phyloP scores from a whole-genome alignment of 2,113 vertebrate species.

The Anser cygnoides region DNA sequence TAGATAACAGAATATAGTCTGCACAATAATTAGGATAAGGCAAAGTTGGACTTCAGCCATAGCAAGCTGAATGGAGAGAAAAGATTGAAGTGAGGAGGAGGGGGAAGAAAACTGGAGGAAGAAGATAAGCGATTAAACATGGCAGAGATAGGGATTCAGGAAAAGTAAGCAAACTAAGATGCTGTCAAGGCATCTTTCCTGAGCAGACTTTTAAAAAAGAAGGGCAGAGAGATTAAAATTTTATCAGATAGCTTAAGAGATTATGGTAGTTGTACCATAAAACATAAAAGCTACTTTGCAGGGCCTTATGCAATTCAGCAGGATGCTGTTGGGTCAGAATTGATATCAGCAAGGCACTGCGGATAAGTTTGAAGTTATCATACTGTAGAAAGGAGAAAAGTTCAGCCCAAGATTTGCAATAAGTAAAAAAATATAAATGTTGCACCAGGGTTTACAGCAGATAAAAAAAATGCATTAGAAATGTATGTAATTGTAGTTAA shows the following conservation, averaged over 20 bases:
- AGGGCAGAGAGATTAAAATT: constrained; percentile 59
- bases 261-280: constrained; percentile 54
- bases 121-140: constrained; percentile 44
- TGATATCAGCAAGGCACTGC: constrained; percentile 18
- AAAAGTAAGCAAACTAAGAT: constrained; percentile 43
- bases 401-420: constrained; percentile 24
- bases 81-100: neutral
- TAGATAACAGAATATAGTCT: neutral
- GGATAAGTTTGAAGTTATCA: constrained; percentile 32
- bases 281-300: constrained; percentile 54
- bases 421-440: constrained; percentile 7
- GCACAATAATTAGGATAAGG: constrained; percentile 31
- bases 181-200: constrained; percentile 43
- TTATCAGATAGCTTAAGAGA: constrained; percentile 50
- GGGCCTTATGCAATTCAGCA: constrained; percentile 23
- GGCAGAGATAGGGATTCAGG: constrained; percentile 22
- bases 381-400: neutral
- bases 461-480: constrained; percentile 57
- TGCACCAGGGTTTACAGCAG: constrained; percentile 2
- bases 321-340: constrained; percentile 11
- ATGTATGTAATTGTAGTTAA: constrained; percentile 57
- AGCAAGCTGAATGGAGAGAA: constrained; percentile 20
- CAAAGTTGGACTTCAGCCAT: constrained; percentile 9
- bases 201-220: constrained; percentile 27
- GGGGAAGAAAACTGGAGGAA: constrained; percentile 25